Percentiles rank a stretch among this genome's conserved stretches.
phyloP scores from a whole-genome alignment of 2,888 invertebrate species.

The Laspeyria flexula region DNA sequence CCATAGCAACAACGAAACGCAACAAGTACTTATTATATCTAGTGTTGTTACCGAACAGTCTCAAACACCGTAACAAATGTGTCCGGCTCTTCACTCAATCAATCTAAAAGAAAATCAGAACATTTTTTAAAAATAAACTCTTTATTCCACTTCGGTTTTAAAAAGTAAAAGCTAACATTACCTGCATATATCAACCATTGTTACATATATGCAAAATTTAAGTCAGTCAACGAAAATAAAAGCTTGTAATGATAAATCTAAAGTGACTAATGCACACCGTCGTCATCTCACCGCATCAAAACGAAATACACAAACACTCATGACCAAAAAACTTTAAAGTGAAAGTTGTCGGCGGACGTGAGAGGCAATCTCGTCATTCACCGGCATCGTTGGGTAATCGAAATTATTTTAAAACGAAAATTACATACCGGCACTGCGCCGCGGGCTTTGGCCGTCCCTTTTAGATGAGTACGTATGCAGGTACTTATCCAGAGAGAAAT shows the following conservation, averaged over 20 bases:
- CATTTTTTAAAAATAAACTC: too few relatives aligned
- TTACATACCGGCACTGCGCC: constrained; percentile 51
- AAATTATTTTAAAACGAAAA: constrained; percentile 70
- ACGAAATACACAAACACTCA: constrained; percentile 40
- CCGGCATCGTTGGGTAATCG: constrained; percentile 71
- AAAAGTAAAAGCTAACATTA: too few relatives aligned
- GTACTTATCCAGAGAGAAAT: constrained; percentile 14
- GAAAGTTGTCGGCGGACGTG: constrained; percentile 71
- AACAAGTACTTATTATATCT: neutral
- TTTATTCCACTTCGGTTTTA: too few relatives aligned
- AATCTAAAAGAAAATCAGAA: too few relatives aligned
- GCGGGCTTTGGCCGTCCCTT: constrained; percentile 29
- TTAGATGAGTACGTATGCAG: constrained; percentile 5
- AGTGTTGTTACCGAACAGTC: too few relatives aligned
- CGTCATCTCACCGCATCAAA: constrained; percentile 33
- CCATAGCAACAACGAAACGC: neutral
- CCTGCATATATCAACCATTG: neutral
- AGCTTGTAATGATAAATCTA: constrained; percentile 24
- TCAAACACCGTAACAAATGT: too few relatives aligned
- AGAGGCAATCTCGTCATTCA: constrained; percentile 74
- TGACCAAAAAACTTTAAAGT: constrained; percentile 78
- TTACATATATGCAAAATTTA: neutral
- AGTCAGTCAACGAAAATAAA: constrained; percentile 15
- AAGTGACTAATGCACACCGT: constrained; percentile 1
- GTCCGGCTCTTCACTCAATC: too few relatives aligned